Base-by-base conservation (phyloP, 2,797 vertebrate genomes). In the Ctenopoma kingsleyae region DNA sequence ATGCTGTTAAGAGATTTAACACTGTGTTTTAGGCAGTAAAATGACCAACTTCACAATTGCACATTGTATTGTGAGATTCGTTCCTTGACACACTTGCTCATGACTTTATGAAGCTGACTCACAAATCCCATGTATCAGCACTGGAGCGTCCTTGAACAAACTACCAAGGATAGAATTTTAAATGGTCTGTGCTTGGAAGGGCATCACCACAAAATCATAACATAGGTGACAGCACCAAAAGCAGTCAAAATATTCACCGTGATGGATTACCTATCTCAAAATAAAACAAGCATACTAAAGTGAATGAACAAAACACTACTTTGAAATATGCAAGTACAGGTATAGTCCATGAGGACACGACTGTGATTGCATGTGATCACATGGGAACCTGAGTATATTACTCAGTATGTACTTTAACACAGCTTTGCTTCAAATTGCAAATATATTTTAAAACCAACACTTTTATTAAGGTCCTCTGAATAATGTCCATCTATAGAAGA, bases 181-280 rank as follows among this genome's bases (percentile, higher is more conserved):
- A 69, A 57, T 27, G 17, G 17, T 20, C 20, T 17, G 4, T 22
- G 25, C 54, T 44, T 1, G 4, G 5, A 57, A 13, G 22, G 41
- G 19, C 38, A 46, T 60, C 19, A 20, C 13, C 30, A 71, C 11
- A 65, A 27, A 27, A 41, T 61, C n/a, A 53, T 6, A 55, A 56
- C 1, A 64, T 8, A 61, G 56, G 3, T 32, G 43, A 12, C 5
- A 40, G 51, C 27, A 27, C n/a, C 38, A 49, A 66, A 47, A 46
- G 17, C 22, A 35, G 32, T 35, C 2, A 13, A 32, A 49, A 16
- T n/a, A 7, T 48, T 36, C 1, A 17, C 11, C 22, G 36, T 46
- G 43, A 61, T 53, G 17, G 20, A 60, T 16, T 35, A 40, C 20
- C 3, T 20, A n/a, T 23, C 8, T 55, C 36, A 64, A 8, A 60